Evolutionary conservation across 2,888 invertebrate species (phyloP).

Genomic region (Sminthurides aquaticus): DNA sequence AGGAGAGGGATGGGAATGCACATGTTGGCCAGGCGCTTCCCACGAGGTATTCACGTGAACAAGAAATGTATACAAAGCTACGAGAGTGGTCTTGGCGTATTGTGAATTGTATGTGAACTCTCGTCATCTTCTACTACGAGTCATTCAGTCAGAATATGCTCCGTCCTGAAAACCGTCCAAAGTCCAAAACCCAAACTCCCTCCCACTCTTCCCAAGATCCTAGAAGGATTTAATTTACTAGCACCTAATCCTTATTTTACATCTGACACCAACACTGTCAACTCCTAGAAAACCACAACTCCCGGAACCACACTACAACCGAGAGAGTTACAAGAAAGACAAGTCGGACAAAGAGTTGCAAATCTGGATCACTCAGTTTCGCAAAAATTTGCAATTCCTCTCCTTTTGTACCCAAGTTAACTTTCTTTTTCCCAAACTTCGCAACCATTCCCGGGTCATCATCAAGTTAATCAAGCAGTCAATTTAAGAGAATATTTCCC

Average conservation of each 20-base stretch:
- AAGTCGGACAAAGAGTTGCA: too few relatives aligned
- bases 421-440: too few relatives aligned
- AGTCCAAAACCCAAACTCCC: not conserved
- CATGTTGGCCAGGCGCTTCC: slow-evolving; percentile 67
- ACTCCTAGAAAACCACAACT: too few relatives aligned
- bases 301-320: too few relatives aligned
- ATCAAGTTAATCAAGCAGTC: too few relatives aligned
- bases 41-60: slow-evolving; percentile 73
- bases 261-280: slow-evolving; percentile 1
- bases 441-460: too few relatives aligned
- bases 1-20: slow-evolving; percentile 47
- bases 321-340: too few relatives aligned
- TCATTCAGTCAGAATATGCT: slow-evolving; percentile 3
- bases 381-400: too few relatives aligned
- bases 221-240: not conserved
- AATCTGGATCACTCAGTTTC: too few relatives aligned
- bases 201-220: not conserved
- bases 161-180: slow-evolving; percentile 2
- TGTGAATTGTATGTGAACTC: slow-evolving; percentile 2
- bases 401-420: too few relatives aligned
- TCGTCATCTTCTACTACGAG: not conserved
- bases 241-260: slow-evolving; percentile 4
- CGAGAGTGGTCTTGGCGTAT: not conserved
- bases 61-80: slow-evolving; percentile 40
- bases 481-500: too few relatives aligned